Conservation (phyloP, 2,888 invertebrate species). For the Cryptophagus acutangulus region DNA sequence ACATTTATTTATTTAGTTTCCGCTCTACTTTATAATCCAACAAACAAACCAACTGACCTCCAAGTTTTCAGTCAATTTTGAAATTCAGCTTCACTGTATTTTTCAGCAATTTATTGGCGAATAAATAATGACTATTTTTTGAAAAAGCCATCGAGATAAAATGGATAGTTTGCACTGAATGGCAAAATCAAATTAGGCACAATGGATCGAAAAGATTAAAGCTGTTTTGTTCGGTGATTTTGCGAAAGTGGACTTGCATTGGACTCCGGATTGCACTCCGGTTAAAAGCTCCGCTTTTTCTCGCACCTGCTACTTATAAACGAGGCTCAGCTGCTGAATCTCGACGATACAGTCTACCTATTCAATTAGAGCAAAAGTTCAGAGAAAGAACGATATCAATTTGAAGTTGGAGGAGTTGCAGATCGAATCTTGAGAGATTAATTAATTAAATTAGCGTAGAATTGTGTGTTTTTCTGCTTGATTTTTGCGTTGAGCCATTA, state of each 20-base stretch:
- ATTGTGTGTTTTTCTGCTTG: too few species aligned
- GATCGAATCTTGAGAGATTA: too few species aligned
- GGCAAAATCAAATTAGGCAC: constrained; percentile 31
- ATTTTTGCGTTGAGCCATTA: too few species aligned
- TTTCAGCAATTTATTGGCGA: too few species aligned
- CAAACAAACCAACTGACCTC: too few species aligned
- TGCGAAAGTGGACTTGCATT: constrained; percentile 39
- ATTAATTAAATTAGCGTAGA: too few species aligned
- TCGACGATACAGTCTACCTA: too few species aligned
- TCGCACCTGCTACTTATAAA: constrained; percentile 38
- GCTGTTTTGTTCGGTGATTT: constrained; percentile 41
- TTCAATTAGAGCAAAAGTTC: constrained; percentile 11
- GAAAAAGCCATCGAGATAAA: too few species aligned
- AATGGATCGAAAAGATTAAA: constrained; percentile 40
- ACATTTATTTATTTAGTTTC: constrained; percentile 31
- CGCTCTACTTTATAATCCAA: too few species aligned
- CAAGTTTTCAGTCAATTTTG: too few species aligned
- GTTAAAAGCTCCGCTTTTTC: constrained; percentile 38
- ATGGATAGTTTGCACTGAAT: neutral
- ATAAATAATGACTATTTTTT: too few species aligned
- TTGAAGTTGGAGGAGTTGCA: constrained; percentile 33
- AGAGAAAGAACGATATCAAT: constrained; percentile 25
- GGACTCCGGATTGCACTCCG: constrained; percentile 37
- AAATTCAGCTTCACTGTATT: too few species aligned
- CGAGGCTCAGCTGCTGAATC: constrained; percentile 41